phyloP scores from a whole-genome alignment of 2,113 vertebrate species.

The Dasyornis broadbenti region DNA sequence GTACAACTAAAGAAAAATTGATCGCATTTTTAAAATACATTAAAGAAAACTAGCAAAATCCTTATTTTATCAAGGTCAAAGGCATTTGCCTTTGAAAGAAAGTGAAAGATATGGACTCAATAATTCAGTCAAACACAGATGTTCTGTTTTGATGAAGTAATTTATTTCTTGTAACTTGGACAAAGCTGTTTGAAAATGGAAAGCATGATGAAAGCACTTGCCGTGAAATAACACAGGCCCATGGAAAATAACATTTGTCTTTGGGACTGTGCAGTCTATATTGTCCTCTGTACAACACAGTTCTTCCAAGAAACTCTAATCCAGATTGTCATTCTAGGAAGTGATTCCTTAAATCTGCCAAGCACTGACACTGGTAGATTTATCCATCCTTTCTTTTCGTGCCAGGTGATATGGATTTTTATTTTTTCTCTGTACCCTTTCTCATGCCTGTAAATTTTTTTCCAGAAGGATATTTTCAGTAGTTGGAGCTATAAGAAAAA shows the following conservation, averaged over 20 bases:
- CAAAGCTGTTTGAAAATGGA: background rate
- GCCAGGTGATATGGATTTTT: background rate
- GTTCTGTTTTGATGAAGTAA: background rate
- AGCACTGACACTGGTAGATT: background rate
- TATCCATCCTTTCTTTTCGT: background rate
- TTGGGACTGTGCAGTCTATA: background rate
- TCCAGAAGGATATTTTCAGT: background rate
- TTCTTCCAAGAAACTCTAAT: background rate
- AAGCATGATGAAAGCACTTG: background rate
- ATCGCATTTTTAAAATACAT: background rate
- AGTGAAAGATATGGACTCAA: background rate
- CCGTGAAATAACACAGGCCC: background rate
- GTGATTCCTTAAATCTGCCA: background rate
- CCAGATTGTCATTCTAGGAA: background rate
- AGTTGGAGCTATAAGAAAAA: background rate
- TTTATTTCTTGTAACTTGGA: background rate
- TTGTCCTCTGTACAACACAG: background rate
- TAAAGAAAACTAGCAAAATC: background rate
- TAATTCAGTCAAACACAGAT: background rate
- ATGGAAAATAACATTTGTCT: background rate
- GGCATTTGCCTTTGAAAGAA: no score
- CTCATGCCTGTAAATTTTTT: background rate
- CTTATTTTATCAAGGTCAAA: background rate
- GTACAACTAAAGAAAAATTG: background rate
- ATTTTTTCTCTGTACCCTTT: background rate